Base-by-base conservation (phyloP, 2,888 invertebrate genomes). In the Hydraecia micacea region DNA sequence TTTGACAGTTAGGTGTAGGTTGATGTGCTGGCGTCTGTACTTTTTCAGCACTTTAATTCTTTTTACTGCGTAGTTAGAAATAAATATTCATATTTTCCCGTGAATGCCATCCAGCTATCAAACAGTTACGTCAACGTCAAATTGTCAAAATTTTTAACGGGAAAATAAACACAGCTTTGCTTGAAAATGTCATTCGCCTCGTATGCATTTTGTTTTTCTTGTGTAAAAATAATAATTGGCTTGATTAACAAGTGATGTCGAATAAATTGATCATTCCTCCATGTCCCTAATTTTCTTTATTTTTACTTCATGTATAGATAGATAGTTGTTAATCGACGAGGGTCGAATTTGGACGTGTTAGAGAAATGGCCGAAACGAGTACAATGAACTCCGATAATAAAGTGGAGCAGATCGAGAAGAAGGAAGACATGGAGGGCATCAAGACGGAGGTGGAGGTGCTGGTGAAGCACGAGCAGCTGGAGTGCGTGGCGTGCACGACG, bases 381-480 rank as follows among this genome's bases (percentile, higher is more conserved):
- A 91, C 92, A 91, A 91, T 93, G 92, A 94, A 94, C 91, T 90
- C 93, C 74, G 88, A 88, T 87, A 89, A 86, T 87, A 91, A 89
- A 89, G 88, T 88, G 81, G 92, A 90, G 78, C 90, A 91, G 75
- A 87, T 83, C 81, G 91, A 92, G 77, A 90, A 92, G 81, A 88
- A 90, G 80, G 90, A 91, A 84, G 86, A 90, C 63, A 84, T 88
- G 79, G 83, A 88, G 13, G 81, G 84, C 67, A 93, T 94, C 80
- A 95, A 94, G 88, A 90, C 90, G 63, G 95, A 95, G 87, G 81
- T 89, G 65, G 94, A 93, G 2, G 89, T 94, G 80, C 86, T 83
- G 67, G 94, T 95, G 75, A 96, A 96, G 88, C 92, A 90, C 55
- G 96, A 96, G 90, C 90, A 91, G 28, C 89, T 91, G 75, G 96